Percentiles rank a stretch among this genome's conserved stretches.
Conservation (phyloP, 2,888 invertebrate species). For the Campoplex capitator region DNA sequence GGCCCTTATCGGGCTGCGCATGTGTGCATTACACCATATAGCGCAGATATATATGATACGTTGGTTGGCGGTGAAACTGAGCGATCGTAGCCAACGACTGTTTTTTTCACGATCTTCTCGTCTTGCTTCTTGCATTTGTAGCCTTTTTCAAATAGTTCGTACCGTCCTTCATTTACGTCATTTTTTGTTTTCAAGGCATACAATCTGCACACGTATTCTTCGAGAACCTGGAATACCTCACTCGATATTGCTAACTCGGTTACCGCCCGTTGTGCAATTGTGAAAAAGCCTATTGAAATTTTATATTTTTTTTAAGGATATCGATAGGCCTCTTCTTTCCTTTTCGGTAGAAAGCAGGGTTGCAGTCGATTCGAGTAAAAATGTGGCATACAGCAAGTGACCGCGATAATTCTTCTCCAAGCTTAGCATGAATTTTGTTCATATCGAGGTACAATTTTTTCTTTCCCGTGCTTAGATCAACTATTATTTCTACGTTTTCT, state of each 20-base stretch:
- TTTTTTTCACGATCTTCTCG: conserved; percentile 68
- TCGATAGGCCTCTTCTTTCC: conserved; percentile 63
- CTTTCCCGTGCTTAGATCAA: conserved; percentile 55
- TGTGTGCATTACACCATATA: conserved; percentile 59
- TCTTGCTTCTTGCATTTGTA: conserved; percentile 70
- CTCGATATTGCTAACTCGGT: conserved; percentile 48
- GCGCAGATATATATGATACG: conserved; percentile 40
- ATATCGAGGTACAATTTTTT: conserved; percentile 60
- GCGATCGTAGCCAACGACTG: conserved; percentile 64
- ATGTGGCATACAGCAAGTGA: conserved; percentile 67
- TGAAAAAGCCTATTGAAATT: conserved; percentile 64
- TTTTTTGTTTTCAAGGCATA: conserved; percentile 69
- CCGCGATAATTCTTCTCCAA: conserved; percentile 66
- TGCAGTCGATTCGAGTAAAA: conserved; percentile 70
- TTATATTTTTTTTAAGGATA: conserved; percentile 34
- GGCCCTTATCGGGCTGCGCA: conserved; percentile 46
- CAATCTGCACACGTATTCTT: conserved; percentile 68
- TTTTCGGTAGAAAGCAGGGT: conserved; percentile 68
- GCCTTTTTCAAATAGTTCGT: conserved; percentile 72
- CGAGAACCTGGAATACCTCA: conserved; percentile 56
- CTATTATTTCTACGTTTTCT: conserved; percentile 57
- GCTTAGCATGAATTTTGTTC: conserved; percentile 64
- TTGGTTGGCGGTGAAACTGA: conserved; percentile 62
- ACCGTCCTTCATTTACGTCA: conserved; percentile 72
- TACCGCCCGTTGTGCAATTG: conserved; percentile 25